Base-by-base conservation (phyloP, 2,113 vertebrate genomes). In the Dasypus novemcinctus region DNA sequence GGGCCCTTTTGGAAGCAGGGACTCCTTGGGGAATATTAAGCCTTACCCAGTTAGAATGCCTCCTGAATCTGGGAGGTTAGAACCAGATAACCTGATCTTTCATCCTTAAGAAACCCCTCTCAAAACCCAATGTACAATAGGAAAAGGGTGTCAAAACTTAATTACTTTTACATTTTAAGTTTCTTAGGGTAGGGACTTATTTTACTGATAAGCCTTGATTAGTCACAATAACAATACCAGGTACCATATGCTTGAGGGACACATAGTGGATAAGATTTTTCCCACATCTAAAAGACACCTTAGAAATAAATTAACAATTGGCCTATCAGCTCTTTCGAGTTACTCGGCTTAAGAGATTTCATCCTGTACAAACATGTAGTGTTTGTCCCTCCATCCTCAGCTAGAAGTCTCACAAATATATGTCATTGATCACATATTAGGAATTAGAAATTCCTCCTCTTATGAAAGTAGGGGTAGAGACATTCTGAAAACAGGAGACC, bases 321-420 rank as follows among this genome's bases (percentile, higher is more conserved):
- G 59, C 20, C 36, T 76, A 83, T 86, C 20, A 81, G 87, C 54
- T 94, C 49, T 92, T 79, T 87, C 43, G 43, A 91, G 71, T 76
- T 74, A 4, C 43, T 88, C 49, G 17, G n/a, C 33, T 88, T 66
- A 64, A 31, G 76, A 91, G 57, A 89, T 78, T 85, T 86, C 59
- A 80, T 66, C 90, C 79, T 83, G 68, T 66, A 14, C 57, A 91
- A 46, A 54, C 11, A 69, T 31, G 11, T 59, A 41, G 38, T 17
- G 61, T 52, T 74, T 61, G 23, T 17, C 43, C 27, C 38, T 79
- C 38, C 1, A 18, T 41, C 21, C 57, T 21, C 10, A 66, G 49
- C 76, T 71, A 61, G 68, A 57, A 91, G 33, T 46, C 27, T 49
- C 74, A 68, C 38, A 68, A 57, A n/a, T 78, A 54, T 13, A 3